Conservation (phyloP, 1,140 invertebrate species). For the Cherax destructor region DNA sequence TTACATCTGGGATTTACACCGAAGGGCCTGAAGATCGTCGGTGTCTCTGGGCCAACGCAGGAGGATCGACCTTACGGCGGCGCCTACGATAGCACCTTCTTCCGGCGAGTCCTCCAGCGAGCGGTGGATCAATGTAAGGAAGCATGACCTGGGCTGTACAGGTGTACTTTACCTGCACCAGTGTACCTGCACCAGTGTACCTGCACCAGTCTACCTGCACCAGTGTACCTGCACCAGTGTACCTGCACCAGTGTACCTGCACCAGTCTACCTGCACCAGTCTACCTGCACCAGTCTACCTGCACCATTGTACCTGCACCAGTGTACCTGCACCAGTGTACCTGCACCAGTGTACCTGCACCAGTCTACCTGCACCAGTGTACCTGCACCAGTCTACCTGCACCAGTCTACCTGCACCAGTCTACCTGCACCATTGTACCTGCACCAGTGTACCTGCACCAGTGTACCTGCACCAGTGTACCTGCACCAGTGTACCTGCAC, state of each 20-base stretch:
- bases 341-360: background rate
- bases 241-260: background rate
- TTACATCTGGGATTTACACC: background rate
- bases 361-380: background rate
- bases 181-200: no score
- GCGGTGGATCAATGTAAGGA: background rate
- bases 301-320: background rate
- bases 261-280: no score
- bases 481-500: background rate
- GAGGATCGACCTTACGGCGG: background rate
- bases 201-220: background rate
- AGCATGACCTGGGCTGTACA: background rate
- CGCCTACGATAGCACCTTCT: background rate
- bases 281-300: background rate
- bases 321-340: no score
- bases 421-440: background rate
- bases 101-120: background rate
- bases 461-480: background rate
- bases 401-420: background rate
- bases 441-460: background rate
- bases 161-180: background rate
- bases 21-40: background rate
- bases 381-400: no score
- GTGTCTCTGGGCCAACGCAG: background rate
- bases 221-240: no score